phyloP scores from a whole-genome alignment of 2,888 invertebrate genomes.

The Hirtodrosophila duncani region DNA sequence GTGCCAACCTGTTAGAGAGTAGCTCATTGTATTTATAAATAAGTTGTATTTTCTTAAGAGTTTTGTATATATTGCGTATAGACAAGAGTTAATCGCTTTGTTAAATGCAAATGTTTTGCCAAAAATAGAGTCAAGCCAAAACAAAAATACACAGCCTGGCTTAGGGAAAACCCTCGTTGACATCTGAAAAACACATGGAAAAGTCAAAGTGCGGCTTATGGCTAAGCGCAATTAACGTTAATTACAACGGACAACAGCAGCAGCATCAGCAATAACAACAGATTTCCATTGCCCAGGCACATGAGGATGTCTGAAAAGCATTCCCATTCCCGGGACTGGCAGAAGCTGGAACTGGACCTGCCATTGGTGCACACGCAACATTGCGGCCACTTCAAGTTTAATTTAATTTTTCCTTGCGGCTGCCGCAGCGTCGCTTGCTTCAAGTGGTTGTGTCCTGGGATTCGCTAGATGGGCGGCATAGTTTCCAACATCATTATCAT shows the following conservation, averaged over 20 bases:
- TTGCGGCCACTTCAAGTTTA: slow-evolving; percentile 70
- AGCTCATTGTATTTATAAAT: no score
- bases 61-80: no score
- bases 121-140: slow-evolving; percentile 46
- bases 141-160: slow-evolving; percentile 36
- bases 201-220: slow-evolving; percentile 65
- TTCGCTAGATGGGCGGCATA: slow-evolving; percentile 46
- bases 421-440: slow-evolving; percentile 56
- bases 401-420: slow-evolving; percentile 68
- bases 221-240: slow-evolving; percentile 64
- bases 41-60: no score
- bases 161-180: slow-evolving; percentile 53
- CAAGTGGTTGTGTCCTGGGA: slow-evolving; percentile 59
- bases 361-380: slow-evolving; percentile 41
- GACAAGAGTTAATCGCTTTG: slow-evolving; percentile 28
- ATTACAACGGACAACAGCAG: slow-evolving; percentile 44
- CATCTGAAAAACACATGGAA: slow-evolving; percentile 62
- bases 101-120: slow-evolving; percentile 9
- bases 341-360: slow-evolving; percentile 5
- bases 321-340: no score
- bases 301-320: slow-evolving; percentile 24
- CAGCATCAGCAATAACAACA: slow-evolving; percentile 18
- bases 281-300: slow-evolving; percentile 40
- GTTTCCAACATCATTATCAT: slow-evolving; percentile 44
- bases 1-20: no score